Conservation (phyloP, 1,140 invertebrate genomes). For the Contarinia nasturtii region DNA sequence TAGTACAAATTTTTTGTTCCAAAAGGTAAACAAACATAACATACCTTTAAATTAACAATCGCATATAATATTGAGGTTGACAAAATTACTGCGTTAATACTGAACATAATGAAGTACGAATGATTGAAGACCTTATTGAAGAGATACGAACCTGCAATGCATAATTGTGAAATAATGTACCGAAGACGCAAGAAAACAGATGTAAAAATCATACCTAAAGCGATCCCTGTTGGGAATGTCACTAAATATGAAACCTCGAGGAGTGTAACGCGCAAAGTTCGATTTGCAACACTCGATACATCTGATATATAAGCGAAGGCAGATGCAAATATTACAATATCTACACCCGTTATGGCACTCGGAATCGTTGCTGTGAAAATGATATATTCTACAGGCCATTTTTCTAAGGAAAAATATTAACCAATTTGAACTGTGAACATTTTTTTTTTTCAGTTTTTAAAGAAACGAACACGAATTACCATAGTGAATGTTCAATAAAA, state of each 20-base stretch:
- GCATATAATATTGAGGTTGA: conserved; percentile 39
- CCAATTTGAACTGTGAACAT: too few relatives aligned
- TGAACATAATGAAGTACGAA: conserved; percentile 50
- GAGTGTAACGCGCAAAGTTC: conserved; percentile 51
- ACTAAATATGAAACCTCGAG: conserved; percentile 51
- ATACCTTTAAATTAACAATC: conserved; percentile 23
- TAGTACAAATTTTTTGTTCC: neutral
- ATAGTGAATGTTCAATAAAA: conserved; percentile 24
- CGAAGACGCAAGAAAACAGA: too few relatives aligned
- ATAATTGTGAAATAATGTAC: too few relatives aligned
- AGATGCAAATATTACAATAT: conserved; percentile 52
- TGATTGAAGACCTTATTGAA: conserved; percentile 31
- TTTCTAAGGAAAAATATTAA: conserved; percentile 11
- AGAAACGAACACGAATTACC: too few relatives aligned
- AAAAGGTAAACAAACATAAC: neutral
- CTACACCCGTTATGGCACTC: conserved; percentile 46
- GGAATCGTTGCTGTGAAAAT: conserved; percentile 53
- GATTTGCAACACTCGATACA: conserved; percentile 33
- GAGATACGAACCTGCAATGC: conserved; percentile 35
- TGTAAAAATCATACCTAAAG: conserved; percentile 28
- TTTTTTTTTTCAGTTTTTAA: too few relatives aligned
- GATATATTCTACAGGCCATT: conserved; percentile 51
- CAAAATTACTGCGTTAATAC: conserved; percentile 39
- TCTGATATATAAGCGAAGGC: conserved; percentile 57
- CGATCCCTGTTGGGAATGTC: conserved; percentile 52